Base-by-base conservation (phyloP, 2,113 vertebrate species). In the Anguilla japonica region DNA sequence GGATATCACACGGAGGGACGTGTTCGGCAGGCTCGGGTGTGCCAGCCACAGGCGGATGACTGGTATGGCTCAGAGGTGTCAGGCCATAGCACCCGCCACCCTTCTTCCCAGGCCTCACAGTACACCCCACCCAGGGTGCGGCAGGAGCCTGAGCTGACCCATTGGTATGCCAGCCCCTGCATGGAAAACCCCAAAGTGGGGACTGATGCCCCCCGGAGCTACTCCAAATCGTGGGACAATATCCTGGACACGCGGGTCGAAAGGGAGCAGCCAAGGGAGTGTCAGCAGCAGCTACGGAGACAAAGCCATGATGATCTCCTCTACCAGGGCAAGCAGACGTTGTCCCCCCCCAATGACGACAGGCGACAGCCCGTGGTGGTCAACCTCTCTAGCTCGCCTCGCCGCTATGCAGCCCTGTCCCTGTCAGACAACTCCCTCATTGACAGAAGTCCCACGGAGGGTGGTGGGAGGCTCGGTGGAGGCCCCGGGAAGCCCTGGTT, bases 221-320 rank as follows among this genome's bases (percentile, higher is more conserved):
- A 98, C 90, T 99, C 98, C 50, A 97, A 97, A 87, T 99, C 98
- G 53, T 99, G 98, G 98, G 98, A 99, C 91, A 98, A 99, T 90
- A 99, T 99, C 88, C 95, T 99, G 60, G 96, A 97, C 0, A 96
- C 97, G 0, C 94, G 91, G 0, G 93, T 93, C 0, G 97, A 96
- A 91, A 94, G 94, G 75, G 97, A 98, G 60, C 97, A 97, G 85
- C 96, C 93, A 18, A 86, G 96, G 89, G 93, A 95, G 85, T 95
- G 94, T 85, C 18, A 67, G 18, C 60, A 20, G 20, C 93, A 94
- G 39, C 93, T 93, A 50, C 91, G 97, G 0, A 97, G 98, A 85
- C 97, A 97, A 90, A 99, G 98, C 92, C 98, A 98, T 0, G 98
- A 99, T 89, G 97, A 99, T 92, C 96, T 99, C 86, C 95, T 98